Base-by-base conservation (phyloP, 2,888 invertebrate genomes). In the Apoderus coryli region DNA sequence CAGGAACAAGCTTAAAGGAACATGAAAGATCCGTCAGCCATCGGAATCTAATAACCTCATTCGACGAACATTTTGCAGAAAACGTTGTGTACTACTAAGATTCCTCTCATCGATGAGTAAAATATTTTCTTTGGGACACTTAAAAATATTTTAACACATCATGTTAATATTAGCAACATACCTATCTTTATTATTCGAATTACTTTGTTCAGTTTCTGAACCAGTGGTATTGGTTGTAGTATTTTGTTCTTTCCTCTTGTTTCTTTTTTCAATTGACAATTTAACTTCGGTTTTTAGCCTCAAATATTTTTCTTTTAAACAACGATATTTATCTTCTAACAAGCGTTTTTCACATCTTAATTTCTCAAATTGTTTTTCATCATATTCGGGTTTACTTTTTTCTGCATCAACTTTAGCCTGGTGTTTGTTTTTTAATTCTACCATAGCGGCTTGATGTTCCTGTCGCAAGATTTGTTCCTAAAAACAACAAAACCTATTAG, bases 221-320 rank as follows among this genome's bases (percentile, higher is more conserved):
- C 78, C 79, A 0, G 79, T 79, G 6, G 56, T 57, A 0, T 79
- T 79, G 3, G 56, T 57, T 9, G 49, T 49, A 47, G 67, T 64
- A 32, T 67, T 69, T 39, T 59, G 59, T 50, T 72, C 70, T 42
- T 74, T 71, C 0, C 72, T 63, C 2, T 74, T 61, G 49, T 73
- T 77, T 7, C 81, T 67, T 14, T 76, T 71, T 47, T 84, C 84
- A 32, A 81, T 67, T 0, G 80, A 76, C 14, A 76, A 58, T 55
- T 79, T 76, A 6, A 84, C 78, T 42, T 85, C 82, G 12, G 74
- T 77, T 53, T 85, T 85, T 32, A 86, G 59, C 9, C 78, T 63
- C 12, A 76, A 66, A 46, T 85, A 84, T 54, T 85, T 85, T 49
- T 81, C 81, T 54, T 84, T 84, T 29, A 85, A 61, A 32, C 76